Percentiles rank a stretch among this genome's conserved stretches.
phyloP scores from a whole-genome alignment of 2,113 vertebrate genomes.

The Peromyscus maniculatus region DNA sequence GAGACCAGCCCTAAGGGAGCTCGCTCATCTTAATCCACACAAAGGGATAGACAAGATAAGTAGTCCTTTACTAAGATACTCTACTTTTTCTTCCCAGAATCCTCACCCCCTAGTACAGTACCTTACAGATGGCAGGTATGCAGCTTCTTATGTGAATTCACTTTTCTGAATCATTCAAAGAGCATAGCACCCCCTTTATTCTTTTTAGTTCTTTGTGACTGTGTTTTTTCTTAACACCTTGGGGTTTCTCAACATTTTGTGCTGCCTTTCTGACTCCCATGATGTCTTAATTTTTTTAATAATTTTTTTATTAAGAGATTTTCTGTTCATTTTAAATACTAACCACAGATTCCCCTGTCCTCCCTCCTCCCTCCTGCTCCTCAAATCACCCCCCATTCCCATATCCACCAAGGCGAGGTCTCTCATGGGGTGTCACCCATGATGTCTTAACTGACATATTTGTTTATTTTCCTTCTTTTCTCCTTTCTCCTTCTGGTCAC shows the following conservation, averaged over 20 bases:
- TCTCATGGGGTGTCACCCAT: too few relatives aligned
- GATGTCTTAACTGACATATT: neutral
- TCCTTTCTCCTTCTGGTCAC: neutral
- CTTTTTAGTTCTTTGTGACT: neutral
- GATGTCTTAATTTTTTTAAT: too few relatives aligned
- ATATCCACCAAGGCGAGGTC: too few relatives aligned
- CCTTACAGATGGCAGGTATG: neutral
- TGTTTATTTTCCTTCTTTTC: neutral
- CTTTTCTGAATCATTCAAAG: neutral
- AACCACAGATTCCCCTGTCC: too few relatives aligned
- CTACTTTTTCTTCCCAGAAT: neutral
- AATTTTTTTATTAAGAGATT: too few relatives aligned
- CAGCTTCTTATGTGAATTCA: neutral
- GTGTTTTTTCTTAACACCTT: neutral
- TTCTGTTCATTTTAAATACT: too few relatives aligned
- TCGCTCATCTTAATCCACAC: neutral
- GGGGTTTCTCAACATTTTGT: neutral
- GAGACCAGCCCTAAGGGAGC: neutral
- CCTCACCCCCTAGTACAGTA: neutral
- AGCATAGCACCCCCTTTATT: neutral
- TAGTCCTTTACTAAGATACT: too few relatives aligned
- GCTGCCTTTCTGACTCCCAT: neutral
- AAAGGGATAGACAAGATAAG: neutral
- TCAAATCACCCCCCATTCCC: too few relatives aligned
- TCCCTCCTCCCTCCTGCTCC: too few relatives aligned